A percentile compares a stretch with the other conserved stretches of the same genome.
phyloP scores from a whole-genome alignment of 2,888 invertebrate species.

The Slavum lentiscoides region DNA sequence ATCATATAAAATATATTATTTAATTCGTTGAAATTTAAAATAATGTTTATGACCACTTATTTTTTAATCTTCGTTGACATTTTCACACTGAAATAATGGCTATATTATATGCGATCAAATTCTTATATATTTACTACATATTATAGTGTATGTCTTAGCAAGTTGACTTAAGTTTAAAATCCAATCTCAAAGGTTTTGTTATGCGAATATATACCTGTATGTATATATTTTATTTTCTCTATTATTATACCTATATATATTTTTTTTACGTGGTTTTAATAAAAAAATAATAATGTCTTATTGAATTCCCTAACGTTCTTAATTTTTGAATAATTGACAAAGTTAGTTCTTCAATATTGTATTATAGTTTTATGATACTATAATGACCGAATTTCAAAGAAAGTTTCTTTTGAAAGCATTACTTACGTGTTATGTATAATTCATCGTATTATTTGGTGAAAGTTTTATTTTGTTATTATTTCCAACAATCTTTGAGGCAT shows the following conservation, averaged over 20 bases:
- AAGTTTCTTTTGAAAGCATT: background rate
- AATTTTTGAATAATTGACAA: background rate
- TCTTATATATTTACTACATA: too few relatives aligned
- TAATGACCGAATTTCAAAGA: background rate
- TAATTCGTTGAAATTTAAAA: too few relatives aligned
- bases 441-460: background rate
- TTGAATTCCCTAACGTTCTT: background rate
- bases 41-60: too few relatives aligned
- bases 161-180: too few relatives aligned
- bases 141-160: too few relatives aligned
- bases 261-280: too few relatives aligned
- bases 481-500: background rate
- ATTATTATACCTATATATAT: background rate
- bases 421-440: background rate
- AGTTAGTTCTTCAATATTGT: background rate
- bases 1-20: too few relatives aligned
- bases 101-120: too few relatives aligned
- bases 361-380: background rate
- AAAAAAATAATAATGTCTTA: background rate
- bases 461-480: conserved; percentile 13
- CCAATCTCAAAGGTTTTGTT: background rate
- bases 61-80: too few relatives aligned
- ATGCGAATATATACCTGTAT: background rate
- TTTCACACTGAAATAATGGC: too few relatives aligned
- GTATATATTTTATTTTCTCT: background rate